Evolutionary conservation across 2,888 invertebrate genomes (phyloP).

Genomic region (Venusia cambrica): DNA sequence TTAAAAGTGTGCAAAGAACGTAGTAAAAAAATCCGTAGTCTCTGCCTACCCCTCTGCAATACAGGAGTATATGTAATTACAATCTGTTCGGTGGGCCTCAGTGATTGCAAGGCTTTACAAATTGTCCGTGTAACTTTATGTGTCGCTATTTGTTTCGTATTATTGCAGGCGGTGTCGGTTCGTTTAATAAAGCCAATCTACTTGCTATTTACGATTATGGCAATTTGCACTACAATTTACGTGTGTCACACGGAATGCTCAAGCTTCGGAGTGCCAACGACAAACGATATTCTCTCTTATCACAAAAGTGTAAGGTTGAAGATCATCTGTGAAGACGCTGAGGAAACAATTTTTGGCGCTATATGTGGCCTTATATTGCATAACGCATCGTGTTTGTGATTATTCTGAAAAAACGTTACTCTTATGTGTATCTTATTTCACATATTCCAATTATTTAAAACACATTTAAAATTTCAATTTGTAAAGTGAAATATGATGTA

Average conservation of each 20-base stretch:
- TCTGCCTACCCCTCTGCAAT: no score
- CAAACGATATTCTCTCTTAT: constrained; percentile 26
- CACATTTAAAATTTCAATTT: no score
- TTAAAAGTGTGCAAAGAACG: no score
- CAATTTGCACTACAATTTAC: constrained; percentile 51
- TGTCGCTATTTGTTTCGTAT: constrained; percentile 31
- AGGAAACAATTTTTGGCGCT: constrained; percentile 36
- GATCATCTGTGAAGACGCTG: constrained; percentile 20
- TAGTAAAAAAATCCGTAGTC: no score
- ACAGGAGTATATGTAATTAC: no score
- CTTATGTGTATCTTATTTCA: no score
- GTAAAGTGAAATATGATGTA: no score
- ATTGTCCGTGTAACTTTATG: constrained; percentile 21
- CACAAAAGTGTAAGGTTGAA: constrained; percentile 18
- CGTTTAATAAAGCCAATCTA: constrained; percentile 53
- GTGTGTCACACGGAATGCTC: constrained; percentile 44
- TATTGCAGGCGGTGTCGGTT: constrained; percentile 34
- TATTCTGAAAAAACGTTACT: constrained; percentile 45
- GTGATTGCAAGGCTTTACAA: constrained; percentile 9
- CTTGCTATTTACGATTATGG: constrained; percentile 47
- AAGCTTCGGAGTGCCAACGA: constrained; percentile 36
- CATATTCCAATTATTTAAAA: no score
- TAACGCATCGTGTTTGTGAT: constrained; percentile 48
- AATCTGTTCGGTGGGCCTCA: not conserved
- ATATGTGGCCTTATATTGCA: constrained; percentile 46